phyloP scores from a whole-genome alignment of 2,113 vertebrate genomes.

The Alligator sinensis region DNA sequence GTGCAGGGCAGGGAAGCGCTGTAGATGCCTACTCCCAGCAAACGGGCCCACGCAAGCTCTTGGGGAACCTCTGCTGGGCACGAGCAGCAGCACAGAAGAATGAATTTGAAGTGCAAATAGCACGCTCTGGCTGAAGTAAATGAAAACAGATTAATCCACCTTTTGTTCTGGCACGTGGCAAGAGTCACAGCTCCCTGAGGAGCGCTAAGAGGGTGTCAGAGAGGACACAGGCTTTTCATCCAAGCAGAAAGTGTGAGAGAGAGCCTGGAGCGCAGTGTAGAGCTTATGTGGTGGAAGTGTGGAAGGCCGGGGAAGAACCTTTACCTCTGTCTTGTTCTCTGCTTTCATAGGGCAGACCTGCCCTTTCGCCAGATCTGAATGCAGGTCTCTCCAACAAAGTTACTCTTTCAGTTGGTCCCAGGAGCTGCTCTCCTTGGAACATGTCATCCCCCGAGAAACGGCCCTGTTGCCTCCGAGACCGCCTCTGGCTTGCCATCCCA shows the following conservation, averaged over 20 bases:
- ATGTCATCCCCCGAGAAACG: background rate
- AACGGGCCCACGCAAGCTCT: background rate
- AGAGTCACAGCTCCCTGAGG: background rate
- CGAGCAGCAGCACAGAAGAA: background rate
- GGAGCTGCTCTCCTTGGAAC: background rate
- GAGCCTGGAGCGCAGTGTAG: background rate
- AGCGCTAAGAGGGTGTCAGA: background rate
- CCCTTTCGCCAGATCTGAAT: background rate
- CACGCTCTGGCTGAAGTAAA: background rate
- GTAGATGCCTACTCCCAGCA: background rate
- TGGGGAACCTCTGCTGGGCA: background rate
- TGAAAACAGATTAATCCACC: background rate
- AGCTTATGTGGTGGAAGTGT: background rate
- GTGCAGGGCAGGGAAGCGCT: background rate
- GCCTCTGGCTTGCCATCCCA: background rate
- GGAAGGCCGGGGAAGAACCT: background rate
- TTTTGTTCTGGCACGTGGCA: background rate
- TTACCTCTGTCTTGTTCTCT: background rate
- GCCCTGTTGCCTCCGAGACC: background rate
- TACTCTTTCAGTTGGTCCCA: background rate
- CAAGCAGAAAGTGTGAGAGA: background rate
- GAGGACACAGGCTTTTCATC: background rate
- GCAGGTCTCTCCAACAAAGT: background rate
- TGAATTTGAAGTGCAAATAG: background rate
- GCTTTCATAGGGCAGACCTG: background rate